Conservation (phyloP, 2,888 invertebrate species). For the Drosophila pseudotalamancana region DNA sequence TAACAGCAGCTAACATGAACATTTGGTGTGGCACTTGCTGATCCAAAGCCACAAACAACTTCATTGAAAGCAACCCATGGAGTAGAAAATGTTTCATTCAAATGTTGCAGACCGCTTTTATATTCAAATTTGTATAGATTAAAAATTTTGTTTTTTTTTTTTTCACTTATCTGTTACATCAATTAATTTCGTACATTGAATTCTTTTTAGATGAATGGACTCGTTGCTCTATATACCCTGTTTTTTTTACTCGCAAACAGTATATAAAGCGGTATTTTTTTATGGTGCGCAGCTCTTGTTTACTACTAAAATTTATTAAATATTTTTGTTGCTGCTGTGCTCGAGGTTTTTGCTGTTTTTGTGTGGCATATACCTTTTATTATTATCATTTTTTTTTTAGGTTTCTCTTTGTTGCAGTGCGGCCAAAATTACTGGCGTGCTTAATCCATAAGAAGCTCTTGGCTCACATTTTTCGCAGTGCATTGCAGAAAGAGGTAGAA, state of each 20-base stretch:
- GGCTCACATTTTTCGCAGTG: constrained; percentile 72
- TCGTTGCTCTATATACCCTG: not conserved
- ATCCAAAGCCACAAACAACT: constrained; percentile 12
- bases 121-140: not conserved
- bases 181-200: no score
- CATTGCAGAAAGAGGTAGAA: constrained; percentile 10
- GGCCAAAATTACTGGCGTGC: constrained; percentile 74
- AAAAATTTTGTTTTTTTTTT: not conserved
- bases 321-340: constrained; percentile 61
- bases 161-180: no score
- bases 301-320: constrained; percentile 76
- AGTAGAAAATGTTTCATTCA: not conserved
- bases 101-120: not conserved
- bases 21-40: constrained; percentile 33
- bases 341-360: constrained; percentile 23
- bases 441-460: constrained; percentile 80
- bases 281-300: constrained; percentile 57
- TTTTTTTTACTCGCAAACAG: not conserved
- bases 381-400: constrained; percentile 9
- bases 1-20: constrained; percentile 64
- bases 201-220: no score
- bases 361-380: constrained; percentile 15
- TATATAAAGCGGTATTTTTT: constrained; percentile 34
- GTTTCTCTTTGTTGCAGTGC: constrained; percentile 40
- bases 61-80: constrained; percentile 1